phyloP scores from a whole-genome alignment of 2,888 invertebrate species.

The Andricus quercusramuli region DNA sequence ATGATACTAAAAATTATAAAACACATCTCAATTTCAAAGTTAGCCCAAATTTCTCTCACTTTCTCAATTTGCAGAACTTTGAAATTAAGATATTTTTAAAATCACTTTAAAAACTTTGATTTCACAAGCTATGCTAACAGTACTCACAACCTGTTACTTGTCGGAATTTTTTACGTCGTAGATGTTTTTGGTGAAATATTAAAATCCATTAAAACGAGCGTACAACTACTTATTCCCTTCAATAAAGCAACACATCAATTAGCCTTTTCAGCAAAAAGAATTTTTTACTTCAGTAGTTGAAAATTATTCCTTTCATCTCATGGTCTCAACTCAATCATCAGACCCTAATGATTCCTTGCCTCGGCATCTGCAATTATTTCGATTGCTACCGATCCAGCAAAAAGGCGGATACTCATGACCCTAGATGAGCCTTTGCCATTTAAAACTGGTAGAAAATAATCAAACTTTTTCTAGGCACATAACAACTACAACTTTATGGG shows the following conservation, averaged over 20 bases:
- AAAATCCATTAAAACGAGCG: neutral
- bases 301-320: conserved; percentile 1
- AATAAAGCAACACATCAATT: conserved; percentile 13
- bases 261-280: neutral
- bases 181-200: too few species aligned
- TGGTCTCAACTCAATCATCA: neutral
- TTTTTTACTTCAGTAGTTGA: neutral
- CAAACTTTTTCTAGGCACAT: neutral
- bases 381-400: conserved; percentile 1
- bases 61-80: too few species aligned
- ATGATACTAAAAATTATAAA: too few species aligned
- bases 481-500: conserved; percentile 7
- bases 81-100: too few species aligned
- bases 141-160: too few species aligned
- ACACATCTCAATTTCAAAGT: too few species aligned
- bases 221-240: neutral
- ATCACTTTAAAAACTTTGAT: too few species aligned
- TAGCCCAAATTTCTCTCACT: too few species aligned
- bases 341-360: neutral
- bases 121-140: too few species aligned
- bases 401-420: neutral
- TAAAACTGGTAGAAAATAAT: conserved; percentile 4
- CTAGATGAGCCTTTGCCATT: neutral
- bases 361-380: neutral
- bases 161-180: too few species aligned